A percentile compares a stretch with the other conserved stretches of the same genome.
Evolutionary conservation across 2,888 invertebrate genomes (phyloP).

Genomic region (Meandrusa payeni): DNA sequence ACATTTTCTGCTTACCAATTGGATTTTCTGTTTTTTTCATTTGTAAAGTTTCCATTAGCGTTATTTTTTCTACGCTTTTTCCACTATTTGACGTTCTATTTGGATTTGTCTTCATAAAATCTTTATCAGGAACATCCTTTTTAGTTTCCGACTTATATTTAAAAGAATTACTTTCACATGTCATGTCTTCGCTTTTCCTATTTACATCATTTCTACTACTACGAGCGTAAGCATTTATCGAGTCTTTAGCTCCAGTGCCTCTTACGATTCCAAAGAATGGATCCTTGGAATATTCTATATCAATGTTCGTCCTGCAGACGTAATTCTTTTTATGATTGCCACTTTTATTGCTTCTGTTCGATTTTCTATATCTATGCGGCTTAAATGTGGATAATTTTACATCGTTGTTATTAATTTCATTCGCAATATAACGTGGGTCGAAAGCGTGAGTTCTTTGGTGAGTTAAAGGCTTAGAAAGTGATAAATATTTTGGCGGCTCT

Average conservation of each 20-base stretch:
- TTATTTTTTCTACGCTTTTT: slow-evolving; percentile 34
- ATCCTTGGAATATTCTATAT: slow-evolving; percentile 66
- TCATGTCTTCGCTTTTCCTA: slow-evolving; percentile 48
- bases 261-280: slow-evolving; percentile 57
- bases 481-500: slow-evolving; percentile 76
- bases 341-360: slow-evolving; percentile 51
- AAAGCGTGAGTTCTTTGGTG: slow-evolving; percentile 75
- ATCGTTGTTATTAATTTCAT: slow-evolving; percentile 61
- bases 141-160: slow-evolving; percentile 36
- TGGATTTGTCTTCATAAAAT: slow-evolving; percentile 35
- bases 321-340: slow-evolving; percentile 44
- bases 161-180: slow-evolving; percentile 60
- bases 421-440: slow-evolving; percentile 52
- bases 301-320: slow-evolving; percentile 59
- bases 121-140: slow-evolving; percentile 32
- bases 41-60: slow-evolving; percentile 27
- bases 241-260: slow-evolving; percentile 35
- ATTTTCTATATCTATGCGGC: slow-evolving; percentile 54
- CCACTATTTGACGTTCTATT: slow-evolving; percentile 47
- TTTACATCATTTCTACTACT: slow-evolving; percentile 43
- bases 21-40: slow-evolving; percentile 42
- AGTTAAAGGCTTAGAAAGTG: slow-evolving; percentile 74
- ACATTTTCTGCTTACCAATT: slow-evolving; percentile 40
- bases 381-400: slow-evolving; percentile 59
- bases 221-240: slow-evolving; percentile 33